Conservation (phyloP, 2,113 vertebrate species). For the Hemichromis elongatus region DNA sequence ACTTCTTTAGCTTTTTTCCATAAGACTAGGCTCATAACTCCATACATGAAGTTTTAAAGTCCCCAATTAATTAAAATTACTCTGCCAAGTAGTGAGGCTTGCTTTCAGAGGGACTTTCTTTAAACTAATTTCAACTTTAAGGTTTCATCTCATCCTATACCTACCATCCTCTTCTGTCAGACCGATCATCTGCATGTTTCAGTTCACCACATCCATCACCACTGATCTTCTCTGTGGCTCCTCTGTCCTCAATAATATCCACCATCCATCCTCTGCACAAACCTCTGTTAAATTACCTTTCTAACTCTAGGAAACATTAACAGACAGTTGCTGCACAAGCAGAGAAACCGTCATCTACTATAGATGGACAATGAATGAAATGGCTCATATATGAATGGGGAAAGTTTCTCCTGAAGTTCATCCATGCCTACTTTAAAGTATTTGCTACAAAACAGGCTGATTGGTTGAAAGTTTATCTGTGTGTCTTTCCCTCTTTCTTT, state of each 20-base stretch:
- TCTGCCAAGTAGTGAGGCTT: not conserved
- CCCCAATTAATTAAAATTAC: not conserved
- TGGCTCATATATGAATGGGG: not conserved
- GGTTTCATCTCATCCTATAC: not conserved
- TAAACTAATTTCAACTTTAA: not conserved
- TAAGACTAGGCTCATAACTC: not conserved
- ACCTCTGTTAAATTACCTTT: not conserved
- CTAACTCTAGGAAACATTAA: not conserved
- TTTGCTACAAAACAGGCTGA: not conserved
- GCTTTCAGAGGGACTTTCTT: not conserved
- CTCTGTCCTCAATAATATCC: not conserved
- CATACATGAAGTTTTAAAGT: not conserved
- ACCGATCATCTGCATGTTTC: not conserved
- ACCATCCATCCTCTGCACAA: not conserved
- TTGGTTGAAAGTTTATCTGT: not conserved
- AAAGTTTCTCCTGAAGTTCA: not conserved
- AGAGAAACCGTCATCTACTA: not conserved
- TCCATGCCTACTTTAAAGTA: not conserved
- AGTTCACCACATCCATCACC: not conserved
- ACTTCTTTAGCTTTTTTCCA: not conserved
- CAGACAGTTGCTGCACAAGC: not conserved
- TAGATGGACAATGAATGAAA: not conserved
- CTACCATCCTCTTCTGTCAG: not conserved
- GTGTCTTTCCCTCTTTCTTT: not conserved
- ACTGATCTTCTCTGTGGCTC: no score